Evolutionary conservation across 2,113 vertebrate genomes (phyloP).

Genomic region (Platysteira castanea): DNA sequence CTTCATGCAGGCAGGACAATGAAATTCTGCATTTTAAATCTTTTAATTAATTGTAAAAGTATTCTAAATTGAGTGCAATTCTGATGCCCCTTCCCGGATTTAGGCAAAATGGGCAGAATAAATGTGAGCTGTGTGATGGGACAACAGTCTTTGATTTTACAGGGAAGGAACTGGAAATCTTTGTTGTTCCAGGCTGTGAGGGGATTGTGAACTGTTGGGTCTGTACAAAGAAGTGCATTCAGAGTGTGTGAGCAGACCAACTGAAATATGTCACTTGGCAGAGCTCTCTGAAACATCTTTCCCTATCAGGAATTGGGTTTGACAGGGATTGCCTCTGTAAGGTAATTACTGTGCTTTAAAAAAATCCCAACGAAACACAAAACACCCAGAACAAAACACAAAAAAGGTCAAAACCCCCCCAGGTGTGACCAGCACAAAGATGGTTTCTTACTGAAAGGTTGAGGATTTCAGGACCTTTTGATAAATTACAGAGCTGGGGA

Average conservation of each 20-base stretch:
- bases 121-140: neutral
- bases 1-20: neutral
- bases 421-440: neutral
- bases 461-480: neutral
- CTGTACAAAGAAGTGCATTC: neutral
- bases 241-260: neutral
- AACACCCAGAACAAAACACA: neutral
- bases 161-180: neutral
- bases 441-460: neutral
- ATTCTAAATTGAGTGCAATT: neutral
- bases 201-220: neutral
- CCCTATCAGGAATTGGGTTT: neutral
- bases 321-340: neutral
- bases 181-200: neutral
- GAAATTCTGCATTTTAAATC: neutral
- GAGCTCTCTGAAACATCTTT: neutral
- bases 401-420: neutral
- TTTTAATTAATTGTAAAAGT: neutral
- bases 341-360: neutral
- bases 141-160: neutral
- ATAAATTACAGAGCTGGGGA: neutral
- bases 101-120: neutral
- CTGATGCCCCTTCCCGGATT: rapidly evolving
- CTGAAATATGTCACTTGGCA: neutral
- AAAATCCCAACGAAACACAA: neutral